phyloP scores from a whole-genome alignment of 2,888 invertebrate species.

The Encarsia formosa region DNA sequence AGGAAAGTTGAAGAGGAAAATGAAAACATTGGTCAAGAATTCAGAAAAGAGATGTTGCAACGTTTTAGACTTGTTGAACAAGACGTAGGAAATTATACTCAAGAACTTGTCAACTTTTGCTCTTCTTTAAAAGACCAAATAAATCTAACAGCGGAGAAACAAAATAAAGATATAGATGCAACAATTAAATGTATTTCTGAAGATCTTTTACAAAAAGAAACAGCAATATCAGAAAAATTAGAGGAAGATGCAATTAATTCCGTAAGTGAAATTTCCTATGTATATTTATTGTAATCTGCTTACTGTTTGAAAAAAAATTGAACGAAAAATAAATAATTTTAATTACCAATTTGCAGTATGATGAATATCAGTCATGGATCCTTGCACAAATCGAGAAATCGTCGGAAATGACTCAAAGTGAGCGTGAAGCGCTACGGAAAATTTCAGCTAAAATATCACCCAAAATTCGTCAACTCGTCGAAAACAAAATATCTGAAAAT shows the following conservation, averaged over 20 bases:
- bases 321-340: too few relatives aligned
- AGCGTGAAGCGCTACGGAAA: constrained; percentile 31
- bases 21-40: constrained; percentile 38
- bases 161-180: constrained; percentile 31
- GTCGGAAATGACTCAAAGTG: constrained; percentile 31
- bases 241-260: constrained; percentile 30
- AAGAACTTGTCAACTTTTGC: constrained; percentile 38
- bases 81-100: constrained; percentile 36
- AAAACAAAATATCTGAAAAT: constrained; percentile 39
- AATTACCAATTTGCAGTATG: constrained; percentile 29
- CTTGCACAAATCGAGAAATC: constrained; percentile 32
- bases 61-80: constrained; percentile 36
- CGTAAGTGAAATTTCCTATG: constrained; percentile 31
- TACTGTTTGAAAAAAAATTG: background rate
- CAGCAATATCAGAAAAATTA: constrained; percentile 30
- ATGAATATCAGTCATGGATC: constrained; percentile 37
- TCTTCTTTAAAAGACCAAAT: constrained; percentile 35
- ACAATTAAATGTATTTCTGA: constrained; percentile 35
- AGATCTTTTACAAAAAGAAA: constrained; percentile 33
- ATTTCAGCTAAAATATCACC: constrained; percentile 32
- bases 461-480: constrained; percentile 34
- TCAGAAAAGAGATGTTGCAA: constrained; percentile 36
- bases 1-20: constrained; percentile 44
- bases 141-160: constrained; percentile 27
- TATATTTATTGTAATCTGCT: background rate